Base-by-base conservation (phyloP, 2,113 vertebrate species). In the Ornithorhynchus anatinus region DNA sequence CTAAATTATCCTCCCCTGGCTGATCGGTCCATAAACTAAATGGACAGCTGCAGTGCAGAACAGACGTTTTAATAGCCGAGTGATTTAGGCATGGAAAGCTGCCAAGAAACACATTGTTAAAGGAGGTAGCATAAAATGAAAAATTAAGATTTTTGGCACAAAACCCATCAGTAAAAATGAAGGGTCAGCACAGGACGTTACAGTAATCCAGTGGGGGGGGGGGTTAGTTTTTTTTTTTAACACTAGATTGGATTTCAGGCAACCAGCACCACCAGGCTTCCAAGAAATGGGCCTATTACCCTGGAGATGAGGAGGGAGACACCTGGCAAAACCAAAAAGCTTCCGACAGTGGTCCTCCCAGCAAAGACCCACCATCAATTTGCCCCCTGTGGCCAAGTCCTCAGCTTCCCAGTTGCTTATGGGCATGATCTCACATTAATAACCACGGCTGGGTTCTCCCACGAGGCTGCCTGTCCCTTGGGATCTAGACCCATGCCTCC, bases 21-120 rank as follows among this genome's bases (percentile, higher is more conserved):
- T 75, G 82, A 74, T 80, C 68, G 65, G 77, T 83, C 69, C 65
- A 59, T 78, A 79, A 84, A 88, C 70, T 42, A 80, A 88, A 82
- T 63, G 80, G 76, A 56, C 77, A 85, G 77, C 78, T 84, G 83
- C 83, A 79, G 57, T 4, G 56, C 57, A 67, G 54, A 86, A 69
- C 60, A 83, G 81, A 60, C 59, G 42, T 81, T 83, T 79, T 77
- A 77, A 75, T 13, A 25, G 73, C 12, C 43, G 59, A 86, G 59
- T 48, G 56, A 69, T 44, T 42, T 67, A 69, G 79, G 69, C 3
- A 4, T 69, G 81, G 81, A 80, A 53, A 61, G 22, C 73, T 77
- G 86, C 86, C 89, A 89, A 86, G 75, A 60, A 86, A 80, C 76
- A 79, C 67, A 60, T 63, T 79, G 69, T 71, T 85, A 86, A 88